Base-by-base conservation (phyloP, 2,888 invertebrate species). In the Tineola bisselliella region DNA sequence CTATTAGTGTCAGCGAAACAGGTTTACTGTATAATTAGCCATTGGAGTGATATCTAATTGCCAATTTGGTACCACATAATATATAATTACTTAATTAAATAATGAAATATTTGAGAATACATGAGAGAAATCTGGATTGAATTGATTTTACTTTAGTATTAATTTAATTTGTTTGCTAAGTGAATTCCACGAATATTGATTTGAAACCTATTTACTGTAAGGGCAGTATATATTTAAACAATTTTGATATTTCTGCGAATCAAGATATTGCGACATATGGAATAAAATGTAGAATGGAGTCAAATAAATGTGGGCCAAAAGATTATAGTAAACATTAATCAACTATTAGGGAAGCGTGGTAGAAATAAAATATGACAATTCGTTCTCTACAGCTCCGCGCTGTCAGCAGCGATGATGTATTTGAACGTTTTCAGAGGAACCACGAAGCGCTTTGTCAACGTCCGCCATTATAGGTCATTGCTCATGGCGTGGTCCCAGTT, bases 311-410 rank as follows among this genome's bases (percentile, higher is more conserved):
- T 48, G 3, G 48, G 48, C 2, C 8, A 48, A 48, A n/a, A 48
- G 15, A 48, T 54, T 48, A 17, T 48, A 60, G 48, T 48, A 44
- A 18, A 44, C 81, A 82, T 86, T 84, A 81, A 83, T 84, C 83
- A 83, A 75, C 70, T 76, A 84, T 80, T 73, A 77, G 75, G 68
- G 75, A 73, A 77, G 72, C 70, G 77, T 78, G 74, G 75, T 77
- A 76, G 77, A 83, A 84, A 83, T 84, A 84, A 84, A 84, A 84
- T 84, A 84, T 83, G 76, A 83, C 81, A 77, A 79, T 82, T 78
- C 78, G 75, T 77, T 79, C 73, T 78, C 75, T 74, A 71, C 77
- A 77, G 81, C 79, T 80, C 73, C 74, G 71, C 70, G 75, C 80
- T 84, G 84, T 83, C 84, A 82, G 68, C 67, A 65, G 66, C 70